Percentiles rank a stretch among this genome's conserved stretches.
Evolutionary conservation across 2,888 invertebrate species (phyloP).

Genomic region (Sipha maydis): DNA sequence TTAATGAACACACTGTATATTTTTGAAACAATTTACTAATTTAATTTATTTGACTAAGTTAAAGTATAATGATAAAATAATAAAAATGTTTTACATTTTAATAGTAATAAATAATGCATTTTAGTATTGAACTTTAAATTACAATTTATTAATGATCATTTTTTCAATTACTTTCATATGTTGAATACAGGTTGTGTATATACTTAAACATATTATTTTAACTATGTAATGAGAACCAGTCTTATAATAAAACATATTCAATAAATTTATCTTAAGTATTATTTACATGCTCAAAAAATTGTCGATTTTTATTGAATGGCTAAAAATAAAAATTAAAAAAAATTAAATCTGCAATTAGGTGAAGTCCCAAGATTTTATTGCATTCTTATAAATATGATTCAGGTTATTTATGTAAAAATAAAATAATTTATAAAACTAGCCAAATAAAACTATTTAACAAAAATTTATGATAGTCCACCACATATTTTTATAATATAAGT

Average conservation of each 20-base stretch:
- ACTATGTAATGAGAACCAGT: not conserved
- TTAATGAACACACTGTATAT: not conserved
- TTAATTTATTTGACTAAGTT: not conserved
- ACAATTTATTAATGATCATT: not conserved
- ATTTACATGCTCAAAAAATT: not conserved
- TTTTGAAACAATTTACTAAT: not conserved
- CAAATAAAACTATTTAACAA: conserved; percentile 18
- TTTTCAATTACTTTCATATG: not conserved
- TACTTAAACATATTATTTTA: not conserved
- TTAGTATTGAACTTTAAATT: not conserved
- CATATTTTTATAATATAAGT: not conserved
- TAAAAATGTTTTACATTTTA: not conserved
- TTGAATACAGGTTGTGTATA: not conserved
- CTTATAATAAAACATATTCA: not conserved
- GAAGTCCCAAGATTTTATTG: not conserved
- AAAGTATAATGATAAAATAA: not conserved
- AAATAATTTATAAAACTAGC: conserved; percentile 3
- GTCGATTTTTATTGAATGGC: not conserved
- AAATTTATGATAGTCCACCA: conserved; percentile 7
- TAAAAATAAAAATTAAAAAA: not conserved
- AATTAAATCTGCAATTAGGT: not conserved
- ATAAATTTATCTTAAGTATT: not conserved
- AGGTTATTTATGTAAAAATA: not conserved
- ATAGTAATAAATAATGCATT: not conserved
- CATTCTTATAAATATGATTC: not conserved